Evolutionary conservation across 2,113 vertebrate genomes (phyloP).

Genomic region (Austrofundulus limnaeus): DNA sequence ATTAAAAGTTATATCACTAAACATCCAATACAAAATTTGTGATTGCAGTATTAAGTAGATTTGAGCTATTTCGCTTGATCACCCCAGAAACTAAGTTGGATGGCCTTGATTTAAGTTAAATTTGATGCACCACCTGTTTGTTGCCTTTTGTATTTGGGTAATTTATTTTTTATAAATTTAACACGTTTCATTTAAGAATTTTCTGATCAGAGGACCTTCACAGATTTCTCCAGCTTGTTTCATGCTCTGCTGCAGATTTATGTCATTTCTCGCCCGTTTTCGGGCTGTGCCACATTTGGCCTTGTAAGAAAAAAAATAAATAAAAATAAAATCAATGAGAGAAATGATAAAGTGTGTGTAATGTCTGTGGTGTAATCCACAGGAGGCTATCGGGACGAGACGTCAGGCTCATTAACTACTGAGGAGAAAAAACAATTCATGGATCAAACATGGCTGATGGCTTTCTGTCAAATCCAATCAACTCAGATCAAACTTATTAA

Average conservation of each 20-base stretch:
- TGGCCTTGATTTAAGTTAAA: too few species aligned
- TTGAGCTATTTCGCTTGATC: too few species aligned
- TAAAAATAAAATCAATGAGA: conserved; percentile 59
- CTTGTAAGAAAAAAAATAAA: conserved; percentile 37
- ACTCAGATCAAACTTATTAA: too few species aligned
- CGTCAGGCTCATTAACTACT: conserved; percentile 52
- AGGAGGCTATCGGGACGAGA: conserved; percentile 43
- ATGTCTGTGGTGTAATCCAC: conserved; percentile 51
- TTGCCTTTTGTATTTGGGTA: too few species aligned
- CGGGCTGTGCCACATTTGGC: conserved; percentile 51
- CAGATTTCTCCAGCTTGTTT: conserved; percentile 9
- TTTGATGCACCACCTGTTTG: too few species aligned
- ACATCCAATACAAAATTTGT: too few species aligned
- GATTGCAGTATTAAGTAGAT: too few species aligned
- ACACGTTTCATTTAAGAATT: too few species aligned
- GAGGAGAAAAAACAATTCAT: conserved; percentile 42
- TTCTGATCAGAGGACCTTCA: neutral
- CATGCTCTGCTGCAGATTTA: conserved; percentile 52
- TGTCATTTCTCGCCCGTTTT: conserved; percentile 17
- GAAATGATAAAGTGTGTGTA: conserved; percentile 67
- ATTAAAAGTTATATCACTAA: too few species aligned
- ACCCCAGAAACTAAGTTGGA: too few species aligned
- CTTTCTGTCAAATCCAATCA: too few species aligned
- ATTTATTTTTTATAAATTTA: too few species aligned
- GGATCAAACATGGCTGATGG: conserved; percentile 46